These are phyloP conservation scores for Drosophila cardini DNA, from an alignment of 1,140 invertebrate species.

Conservation along the genomic window DNA sequence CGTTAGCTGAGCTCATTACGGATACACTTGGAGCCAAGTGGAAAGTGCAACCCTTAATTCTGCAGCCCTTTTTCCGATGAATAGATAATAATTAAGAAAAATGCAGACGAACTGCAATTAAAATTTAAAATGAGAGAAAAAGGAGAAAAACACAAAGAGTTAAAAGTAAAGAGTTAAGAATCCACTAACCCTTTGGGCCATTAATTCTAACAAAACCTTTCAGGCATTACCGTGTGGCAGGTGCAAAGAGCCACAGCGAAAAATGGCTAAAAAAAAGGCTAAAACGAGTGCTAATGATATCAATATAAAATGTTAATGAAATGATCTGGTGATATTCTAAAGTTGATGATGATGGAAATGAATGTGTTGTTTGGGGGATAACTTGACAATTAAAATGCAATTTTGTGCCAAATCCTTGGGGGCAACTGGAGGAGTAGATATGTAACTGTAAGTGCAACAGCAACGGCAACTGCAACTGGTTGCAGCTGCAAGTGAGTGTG, in stretches of 20 bases:
- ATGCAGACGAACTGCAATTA: constrained; percentile 63
- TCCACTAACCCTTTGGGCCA: constrained; percentile 41
- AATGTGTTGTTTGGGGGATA: background rate
- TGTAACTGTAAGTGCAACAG: background rate
- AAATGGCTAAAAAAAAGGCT: constrained; percentile 1
- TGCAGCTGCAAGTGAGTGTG: constrained; percentile 26
- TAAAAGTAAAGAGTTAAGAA: background rate
- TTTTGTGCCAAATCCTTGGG: constrained; percentile 66
- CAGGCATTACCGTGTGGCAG: constrained; percentile 45
- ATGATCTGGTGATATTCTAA: background rate
- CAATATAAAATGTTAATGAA: constrained; percentile 51
- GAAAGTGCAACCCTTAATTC: constrained; percentile 44
- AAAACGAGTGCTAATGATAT: constrained; percentile 53
- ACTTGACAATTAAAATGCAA: constrained; percentile 71
- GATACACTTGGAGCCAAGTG: constrained; percentile 28
- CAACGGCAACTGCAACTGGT: constrained; percentile 27
- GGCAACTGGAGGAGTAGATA: background rate
- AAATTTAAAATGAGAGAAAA: constrained; percentile 7
- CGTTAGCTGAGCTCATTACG: constrained; percentile 35
- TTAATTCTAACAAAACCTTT: constrained; percentile 68
- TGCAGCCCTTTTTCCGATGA: constrained; percentile 39
- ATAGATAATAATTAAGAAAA: constrained; percentile 69
- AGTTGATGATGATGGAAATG: background rate
- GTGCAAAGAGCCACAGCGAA: constrained; percentile 20
- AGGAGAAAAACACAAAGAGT: background rate